phyloP scores from a whole-genome alignment of 2,888 invertebrate genomes.

The Sphaerophoria taeniata region DNA sequence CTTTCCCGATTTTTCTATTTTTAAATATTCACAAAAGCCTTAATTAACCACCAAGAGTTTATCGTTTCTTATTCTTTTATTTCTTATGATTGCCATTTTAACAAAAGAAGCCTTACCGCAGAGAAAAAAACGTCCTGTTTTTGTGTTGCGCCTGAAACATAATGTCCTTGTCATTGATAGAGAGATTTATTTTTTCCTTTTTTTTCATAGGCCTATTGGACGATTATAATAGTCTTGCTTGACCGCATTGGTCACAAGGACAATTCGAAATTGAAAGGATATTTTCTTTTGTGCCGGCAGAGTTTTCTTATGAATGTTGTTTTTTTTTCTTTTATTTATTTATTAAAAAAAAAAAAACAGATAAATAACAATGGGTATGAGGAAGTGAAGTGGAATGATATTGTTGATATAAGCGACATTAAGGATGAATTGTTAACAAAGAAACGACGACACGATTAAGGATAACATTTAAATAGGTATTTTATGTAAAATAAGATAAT shows the following conservation, averaged over 20 bases:
- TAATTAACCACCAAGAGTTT: too few species aligned
- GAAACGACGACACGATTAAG: constrained; percentile 18
- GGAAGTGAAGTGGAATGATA: constrained; percentile 59
- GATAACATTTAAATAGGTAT: constrained; percentile 24
- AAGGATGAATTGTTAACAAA: constrained; percentile 35
- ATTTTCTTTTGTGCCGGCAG: constrained; percentile 24
- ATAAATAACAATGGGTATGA: constrained; percentile 44
- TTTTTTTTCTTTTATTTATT: background rate
- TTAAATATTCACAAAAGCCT: too few species aligned
- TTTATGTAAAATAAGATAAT: constrained; percentile 14
- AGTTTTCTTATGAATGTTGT: background rate
- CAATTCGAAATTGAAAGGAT: constrained; percentile 32
- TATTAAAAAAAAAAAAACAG: constrained; percentile 1
- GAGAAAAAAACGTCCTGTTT: background rate
- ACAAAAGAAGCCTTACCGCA: constrained; percentile 47
- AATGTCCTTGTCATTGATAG: constrained; percentile 20
- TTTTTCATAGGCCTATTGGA: constrained; percentile 57
- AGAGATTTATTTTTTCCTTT: constrained; percentile 39
- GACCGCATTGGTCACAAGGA: constrained; percentile 50
- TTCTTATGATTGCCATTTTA: background rate
- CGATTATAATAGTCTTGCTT: constrained; percentile 68
- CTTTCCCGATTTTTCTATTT: too few species aligned
- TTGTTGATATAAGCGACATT: constrained; percentile 56
- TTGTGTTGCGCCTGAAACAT: constrained; percentile 42
- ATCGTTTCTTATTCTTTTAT: too few species aligned